Percentiles rank a stretch among this genome's conserved stretches.
Evolutionary conservation across 1,140 invertebrate species (phyloP).

Genomic region (Sipha flava): DNA sequence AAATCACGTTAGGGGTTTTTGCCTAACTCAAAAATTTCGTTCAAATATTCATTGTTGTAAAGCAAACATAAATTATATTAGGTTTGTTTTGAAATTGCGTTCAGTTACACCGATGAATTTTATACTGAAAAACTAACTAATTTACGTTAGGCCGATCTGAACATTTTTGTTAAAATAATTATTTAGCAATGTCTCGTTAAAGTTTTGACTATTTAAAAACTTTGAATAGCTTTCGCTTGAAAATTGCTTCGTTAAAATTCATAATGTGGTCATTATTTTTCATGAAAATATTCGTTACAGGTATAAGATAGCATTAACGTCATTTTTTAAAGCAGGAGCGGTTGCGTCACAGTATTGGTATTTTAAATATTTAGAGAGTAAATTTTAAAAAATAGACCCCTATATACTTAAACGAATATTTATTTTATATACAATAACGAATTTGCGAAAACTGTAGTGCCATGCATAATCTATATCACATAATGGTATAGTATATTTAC

Average conservation of each 20-base stretch:
- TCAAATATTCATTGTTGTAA: too few species aligned
- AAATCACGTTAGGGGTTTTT: too few species aligned
- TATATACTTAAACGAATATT: neutral
- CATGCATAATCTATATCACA: neutral
- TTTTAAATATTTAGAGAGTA: neutral
- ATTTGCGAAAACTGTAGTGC: neutral
- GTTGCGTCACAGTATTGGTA: neutral
- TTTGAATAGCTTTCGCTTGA: neutral
- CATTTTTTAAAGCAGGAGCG: neutral
- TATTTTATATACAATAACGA: neutral
- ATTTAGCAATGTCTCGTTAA: neutral
- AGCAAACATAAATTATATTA: too few species aligned
- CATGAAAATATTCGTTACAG: neutral
- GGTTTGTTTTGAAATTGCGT: too few species aligned
- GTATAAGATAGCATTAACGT: neutral
- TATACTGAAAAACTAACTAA: too few species aligned
- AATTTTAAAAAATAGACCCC: neutral
- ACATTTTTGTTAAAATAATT: neutral
- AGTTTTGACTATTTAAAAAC: constrained; percentile 9
- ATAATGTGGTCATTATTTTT: constrained; percentile 12
- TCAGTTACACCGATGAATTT: too few species aligned
- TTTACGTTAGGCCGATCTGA: neutral
- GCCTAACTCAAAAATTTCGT: too few species aligned
- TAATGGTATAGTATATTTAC: neutral
- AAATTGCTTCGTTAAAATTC: constrained; percentile 25